These are phyloP conservation scores for Probosciger aterrimus DNA, from an alignment of 2,113 vertebrate genomes.

Conservation along the genomic window DNA sequence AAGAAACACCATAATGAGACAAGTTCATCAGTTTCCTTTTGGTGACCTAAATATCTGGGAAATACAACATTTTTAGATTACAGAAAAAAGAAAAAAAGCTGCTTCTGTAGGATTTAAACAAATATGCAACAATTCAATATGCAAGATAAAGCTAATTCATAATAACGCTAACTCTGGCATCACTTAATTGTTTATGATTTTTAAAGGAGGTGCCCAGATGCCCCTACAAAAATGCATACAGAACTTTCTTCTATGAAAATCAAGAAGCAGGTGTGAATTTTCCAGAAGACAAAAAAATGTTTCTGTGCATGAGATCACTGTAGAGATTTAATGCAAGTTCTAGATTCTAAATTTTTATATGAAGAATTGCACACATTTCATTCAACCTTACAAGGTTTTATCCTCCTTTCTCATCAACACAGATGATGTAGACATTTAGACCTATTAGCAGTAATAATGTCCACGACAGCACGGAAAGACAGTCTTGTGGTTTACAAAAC, in stretches of 20 bases:
- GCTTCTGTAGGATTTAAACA: neutral
- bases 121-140: neutral
- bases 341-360: neutral
- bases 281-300: neutral
- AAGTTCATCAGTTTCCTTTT: neutral
- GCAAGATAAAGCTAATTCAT: neutral
- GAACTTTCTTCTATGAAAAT: neutral
- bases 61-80: neutral
- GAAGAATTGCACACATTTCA: neutral
- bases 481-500: neutral
- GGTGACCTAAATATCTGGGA: neutral
- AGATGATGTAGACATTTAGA: neutral
- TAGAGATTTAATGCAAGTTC: neutral
- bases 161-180: neutral
- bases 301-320: neutral
- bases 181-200: neutral
- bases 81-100: neutral
- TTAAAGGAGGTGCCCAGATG: neutral
- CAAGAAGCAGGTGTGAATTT: neutral
- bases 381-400: neutral
- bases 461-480: neutral
- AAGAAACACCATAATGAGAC: neutral
- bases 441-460: neutral
- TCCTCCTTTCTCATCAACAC: neutral
- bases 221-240: neutral